A percentile compares a stretch with the other conserved stretches of the same genome.
Conservation (phyloP, 2,888 invertebrate genomes). For the Atethmia centrago region DNA sequence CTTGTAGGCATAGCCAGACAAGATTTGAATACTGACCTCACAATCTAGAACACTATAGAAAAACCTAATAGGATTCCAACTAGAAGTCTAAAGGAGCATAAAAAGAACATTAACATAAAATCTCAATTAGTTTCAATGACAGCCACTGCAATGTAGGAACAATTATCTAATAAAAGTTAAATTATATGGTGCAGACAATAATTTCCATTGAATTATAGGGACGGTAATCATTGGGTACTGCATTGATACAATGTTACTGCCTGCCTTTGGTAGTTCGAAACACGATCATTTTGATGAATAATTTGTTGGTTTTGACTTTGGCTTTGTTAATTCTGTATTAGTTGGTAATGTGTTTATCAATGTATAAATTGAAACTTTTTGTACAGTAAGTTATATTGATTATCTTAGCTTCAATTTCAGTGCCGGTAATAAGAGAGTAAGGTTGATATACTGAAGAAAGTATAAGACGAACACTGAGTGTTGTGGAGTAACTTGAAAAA, state of each 20-base stretch:
- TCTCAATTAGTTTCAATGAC: slow-evolving; percentile 63
- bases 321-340: slow-evolving; percentile 23
- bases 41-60: slow-evolving; percentile 17
- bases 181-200: slow-evolving; percentile 56
- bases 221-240: slow-evolving; percentile 61
- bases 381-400: not conserved
- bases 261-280: slow-evolving; percentile 40
- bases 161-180: slow-evolving; percentile 62
- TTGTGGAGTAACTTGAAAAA: not conserved
- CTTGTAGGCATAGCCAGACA: not conserved
- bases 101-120: slow-evolving; percentile 60
- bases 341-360: slow-evolving; percentile 38
- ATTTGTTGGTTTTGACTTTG: slow-evolving; percentile 42
- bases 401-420: no score
- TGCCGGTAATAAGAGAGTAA: no score
- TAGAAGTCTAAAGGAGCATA: slow-evolving; percentile 28
- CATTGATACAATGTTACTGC: slow-evolving; percentile 48
- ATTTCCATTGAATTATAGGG: slow-evolving; percentile 61
- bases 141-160: slow-evolving; percentile 46
- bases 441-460: not conserved
- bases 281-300: slow-evolving; percentile 48
- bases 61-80: slow-evolving; percentile 30
- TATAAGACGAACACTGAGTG: not conserved
- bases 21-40: slow-evolving; percentile 6
- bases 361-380: not conserved